Percentiles rank a stretch among this genome's conserved stretches.
These are phyloP conservation scores for Platycheirus albimanus DNA, from an alignment of 2,888 invertebrate species.

Conservation along the genomic window DNA sequence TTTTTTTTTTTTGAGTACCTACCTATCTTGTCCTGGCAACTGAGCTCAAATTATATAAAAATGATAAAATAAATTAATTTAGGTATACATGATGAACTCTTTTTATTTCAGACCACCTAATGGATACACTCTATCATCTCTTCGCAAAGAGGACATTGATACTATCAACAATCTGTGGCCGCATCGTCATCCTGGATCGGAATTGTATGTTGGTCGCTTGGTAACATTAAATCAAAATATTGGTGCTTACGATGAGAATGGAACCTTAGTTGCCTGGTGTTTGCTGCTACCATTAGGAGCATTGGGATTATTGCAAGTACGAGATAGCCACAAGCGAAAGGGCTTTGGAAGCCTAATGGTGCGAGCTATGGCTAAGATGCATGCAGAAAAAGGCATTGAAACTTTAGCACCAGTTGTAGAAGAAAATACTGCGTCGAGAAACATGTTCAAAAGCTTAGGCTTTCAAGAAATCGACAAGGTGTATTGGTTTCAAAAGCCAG, in stretches of 20 bases:
- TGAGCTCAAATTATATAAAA: too few species aligned
- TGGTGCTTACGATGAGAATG: slow-evolving; percentile 72
- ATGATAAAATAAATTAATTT: too few species aligned
- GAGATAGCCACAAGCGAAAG: slow-evolving; percentile 60
- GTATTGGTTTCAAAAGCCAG: slow-evolving; percentile 31
- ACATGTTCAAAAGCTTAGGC: slow-evolving; percentile 73
- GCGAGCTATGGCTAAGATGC: slow-evolving; percentile 67
- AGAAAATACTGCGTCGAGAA: slow-evolving; percentile 64
- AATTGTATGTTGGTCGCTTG: slow-evolving; percentile 66
- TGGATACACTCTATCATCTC: slow-evolving; percentile 63
- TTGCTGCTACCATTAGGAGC: slow-evolving; percentile 66
- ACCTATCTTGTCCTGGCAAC: too few species aligned
- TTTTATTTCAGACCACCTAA: slow-evolving; percentile 59
- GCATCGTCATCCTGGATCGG: slow-evolving; percentile 71
- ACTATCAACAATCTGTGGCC: slow-evolving; percentile 74
- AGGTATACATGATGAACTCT: neutral
- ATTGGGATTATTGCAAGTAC: slow-evolving; percentile 73
- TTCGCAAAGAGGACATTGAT: slow-evolving; percentile 58
- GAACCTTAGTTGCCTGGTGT: slow-evolving; percentile 74
- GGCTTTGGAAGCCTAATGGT: slow-evolving; percentile 71
- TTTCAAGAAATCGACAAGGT: slow-evolving; percentile 63
- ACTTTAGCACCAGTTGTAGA: slow-evolving; percentile 68
- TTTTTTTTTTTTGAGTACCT: too few species aligned
- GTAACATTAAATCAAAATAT: slow-evolving; percentile 69
- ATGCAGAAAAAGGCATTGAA: slow-evolving; percentile 68